Percentiles rank a stretch among this genome's conserved stretches.
Evolutionary conservation across 2,113 vertebrate species (phyloP).

Genomic region (Isichthys henryi): DNA sequence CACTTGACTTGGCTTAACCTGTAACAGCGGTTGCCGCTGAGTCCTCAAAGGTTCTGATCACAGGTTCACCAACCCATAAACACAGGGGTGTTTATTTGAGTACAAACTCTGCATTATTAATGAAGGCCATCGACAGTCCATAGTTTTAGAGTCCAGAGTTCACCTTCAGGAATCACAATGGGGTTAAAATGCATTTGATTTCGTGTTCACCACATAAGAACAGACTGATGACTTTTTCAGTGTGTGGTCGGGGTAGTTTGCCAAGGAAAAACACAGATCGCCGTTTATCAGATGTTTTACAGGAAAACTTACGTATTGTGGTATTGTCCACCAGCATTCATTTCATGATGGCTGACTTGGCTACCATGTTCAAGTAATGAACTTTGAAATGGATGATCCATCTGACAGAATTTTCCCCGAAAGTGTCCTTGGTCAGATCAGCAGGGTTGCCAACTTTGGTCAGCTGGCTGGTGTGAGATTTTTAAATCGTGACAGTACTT

Average conservation of each 20-base stretch:
- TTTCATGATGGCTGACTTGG: not conserved
- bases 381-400: not conserved
- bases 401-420: not conserved
- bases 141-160: not conserved
- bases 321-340: not conserved
- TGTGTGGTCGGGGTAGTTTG: not conserved
- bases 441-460: too few species aligned
- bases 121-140: not conserved
- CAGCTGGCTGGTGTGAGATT: too few species aligned
- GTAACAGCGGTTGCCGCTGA: not conserved
- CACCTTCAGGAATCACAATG: not conserved
- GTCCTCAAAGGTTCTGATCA: not conserved
- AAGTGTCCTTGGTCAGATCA: not conserved
- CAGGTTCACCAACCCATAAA: not conserved
- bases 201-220: not conserved
- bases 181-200: not conserved
- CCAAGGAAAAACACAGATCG: not conserved
- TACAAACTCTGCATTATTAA: not conserved
- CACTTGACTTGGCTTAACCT: not conserved
- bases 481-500: too few species aligned
- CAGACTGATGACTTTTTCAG: not conserved
- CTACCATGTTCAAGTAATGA: not conserved
- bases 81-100: not conserved
- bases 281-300: not conserved
- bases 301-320: not conserved